These are phyloP conservation scores for Iguana delicatissima DNA, from an alignment of 2,797 vertebrate species.

Conservation along the genomic window DNA sequence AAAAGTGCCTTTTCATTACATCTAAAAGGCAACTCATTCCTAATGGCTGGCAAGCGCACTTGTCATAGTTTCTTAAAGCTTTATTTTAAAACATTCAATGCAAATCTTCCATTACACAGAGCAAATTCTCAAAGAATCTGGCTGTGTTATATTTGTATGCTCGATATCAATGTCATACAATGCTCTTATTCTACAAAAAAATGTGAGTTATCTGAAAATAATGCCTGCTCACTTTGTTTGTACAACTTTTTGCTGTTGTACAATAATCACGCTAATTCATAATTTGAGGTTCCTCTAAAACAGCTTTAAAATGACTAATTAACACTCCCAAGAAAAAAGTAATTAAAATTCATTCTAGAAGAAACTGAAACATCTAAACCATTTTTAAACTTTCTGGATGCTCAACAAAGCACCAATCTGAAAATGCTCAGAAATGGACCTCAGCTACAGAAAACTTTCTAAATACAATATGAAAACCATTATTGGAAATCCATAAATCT, in stretches of 20 bases:
- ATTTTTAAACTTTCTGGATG: neutral
- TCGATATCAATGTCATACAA: neutral
- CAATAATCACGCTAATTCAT: neutral
- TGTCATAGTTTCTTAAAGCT: neutral
- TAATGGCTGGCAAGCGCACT: neutral
- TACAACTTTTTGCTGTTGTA: neutral
- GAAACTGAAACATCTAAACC: neutral
- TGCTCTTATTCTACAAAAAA: neutral
- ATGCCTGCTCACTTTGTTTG: neutral
- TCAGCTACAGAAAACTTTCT: neutral
- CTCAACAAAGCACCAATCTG: neutral
- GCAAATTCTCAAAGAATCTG: neutral
- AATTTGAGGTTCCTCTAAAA: neutral
- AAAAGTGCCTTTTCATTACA: constrained; percentile 27
- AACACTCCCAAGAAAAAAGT: neutral
- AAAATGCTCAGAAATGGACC: neutral
- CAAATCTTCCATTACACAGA: neutral
- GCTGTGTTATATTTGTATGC: neutral
- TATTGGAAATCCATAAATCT: neutral
- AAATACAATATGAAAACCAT: neutral
- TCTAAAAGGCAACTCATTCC: neutral
- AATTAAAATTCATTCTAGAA: neutral
- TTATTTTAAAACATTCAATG: neutral
- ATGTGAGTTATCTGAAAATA: neutral
- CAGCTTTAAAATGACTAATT: neutral